Percentiles rank a stretch among this genome's conserved stretches.
phyloP scores from a whole-genome alignment of 2,888 invertebrate species.

The Shargacucullia verbasci region DNA sequence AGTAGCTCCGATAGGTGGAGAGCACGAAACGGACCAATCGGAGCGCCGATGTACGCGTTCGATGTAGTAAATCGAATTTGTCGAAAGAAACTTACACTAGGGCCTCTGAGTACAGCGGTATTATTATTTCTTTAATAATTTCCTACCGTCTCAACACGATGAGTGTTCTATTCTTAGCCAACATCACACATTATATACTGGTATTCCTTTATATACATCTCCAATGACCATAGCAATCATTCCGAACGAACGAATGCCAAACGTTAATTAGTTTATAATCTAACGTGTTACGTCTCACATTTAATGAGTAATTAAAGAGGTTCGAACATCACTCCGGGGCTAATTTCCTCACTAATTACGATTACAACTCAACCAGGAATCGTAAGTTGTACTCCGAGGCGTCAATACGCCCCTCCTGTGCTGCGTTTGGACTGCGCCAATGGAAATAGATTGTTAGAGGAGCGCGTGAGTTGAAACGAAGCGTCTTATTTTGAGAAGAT shows the following conservation, averaged over 20 bases:
- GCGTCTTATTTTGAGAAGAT: too few relatives aligned
- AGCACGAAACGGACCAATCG: too few relatives aligned
- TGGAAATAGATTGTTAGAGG: conserved; percentile 2
- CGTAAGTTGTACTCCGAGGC: conserved; percentile 70
- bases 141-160: too few relatives aligned
- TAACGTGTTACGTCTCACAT: conserved; percentile 66
- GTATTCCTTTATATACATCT: not conserved
- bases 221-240: conserved; percentile 24
- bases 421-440: conserved; percentile 56
- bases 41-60: too few relatives aligned
- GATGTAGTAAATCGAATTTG: too few relatives aligned
- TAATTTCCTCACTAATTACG: conserved; percentile 79
- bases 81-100: too few relatives aligned
- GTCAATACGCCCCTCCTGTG: conserved; percentile 74
- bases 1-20: too few relatives aligned
- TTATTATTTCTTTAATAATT: too few relatives aligned
- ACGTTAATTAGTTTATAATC: conserved; percentile 59
- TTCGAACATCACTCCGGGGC: conserved; percentile 71
- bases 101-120: too few relatives aligned
- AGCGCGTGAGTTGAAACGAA: too few relatives aligned
- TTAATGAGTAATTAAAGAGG: conserved; percentile 68
- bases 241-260: conserved; percentile 24
- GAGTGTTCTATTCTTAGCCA: too few relatives aligned
- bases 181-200: too few relatives aligned
- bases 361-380: conserved; percentile 73